These are phyloP conservation scores for Galeruca laticollis DNA, from an alignment of 2,888 invertebrate genomes.

Conservation along the genomic window DNA sequence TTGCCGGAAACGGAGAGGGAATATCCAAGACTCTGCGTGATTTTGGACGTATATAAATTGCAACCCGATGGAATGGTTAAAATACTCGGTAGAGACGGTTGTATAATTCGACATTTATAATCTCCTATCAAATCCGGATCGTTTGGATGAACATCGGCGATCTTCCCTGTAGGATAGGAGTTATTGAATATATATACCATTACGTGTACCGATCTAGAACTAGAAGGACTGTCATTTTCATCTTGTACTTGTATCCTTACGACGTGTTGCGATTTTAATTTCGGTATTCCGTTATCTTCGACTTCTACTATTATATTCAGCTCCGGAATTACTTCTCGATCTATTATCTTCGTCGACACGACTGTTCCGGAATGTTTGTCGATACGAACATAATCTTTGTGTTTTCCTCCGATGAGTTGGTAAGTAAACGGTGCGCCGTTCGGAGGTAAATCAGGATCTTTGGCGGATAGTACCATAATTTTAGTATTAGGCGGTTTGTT, in stretches of 20 bases:
- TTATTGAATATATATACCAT: constrained; percentile 83
- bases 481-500: constrained; percentile 87
- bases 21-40: constrained; percentile 80
- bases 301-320: constrained; percentile 85
- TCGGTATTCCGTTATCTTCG: constrained; percentile 88
- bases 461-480: constrained; percentile 87
- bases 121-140: constrained; percentile 92
- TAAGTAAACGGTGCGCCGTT: constrained; percentile 94
- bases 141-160: constrained; percentile 92
- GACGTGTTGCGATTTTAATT: constrained; percentile 84
- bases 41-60: constrained; percentile 80
- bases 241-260: constrained; percentile 84
- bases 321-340: constrained; percentile 83
- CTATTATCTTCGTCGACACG: constrained; percentile 82
- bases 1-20: constrained; percentile 87
- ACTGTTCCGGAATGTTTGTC: constrained; percentile 86
- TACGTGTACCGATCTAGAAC: constrained; percentile 84
- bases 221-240: constrained; percentile 92
- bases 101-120: constrained; percentile 86
- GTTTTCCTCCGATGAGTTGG: constrained; percentile 81
- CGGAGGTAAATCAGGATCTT: constrained; percentile 89
- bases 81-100: constrained; percentile 72
- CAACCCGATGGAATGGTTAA: constrained; percentile 83
- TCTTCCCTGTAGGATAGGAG: constrained; percentile 81
- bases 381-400: constrained; percentile 80